Base-by-base conservation (phyloP, 2,113 vertebrate genomes). In the Protomyctophum bolini region DNA sequence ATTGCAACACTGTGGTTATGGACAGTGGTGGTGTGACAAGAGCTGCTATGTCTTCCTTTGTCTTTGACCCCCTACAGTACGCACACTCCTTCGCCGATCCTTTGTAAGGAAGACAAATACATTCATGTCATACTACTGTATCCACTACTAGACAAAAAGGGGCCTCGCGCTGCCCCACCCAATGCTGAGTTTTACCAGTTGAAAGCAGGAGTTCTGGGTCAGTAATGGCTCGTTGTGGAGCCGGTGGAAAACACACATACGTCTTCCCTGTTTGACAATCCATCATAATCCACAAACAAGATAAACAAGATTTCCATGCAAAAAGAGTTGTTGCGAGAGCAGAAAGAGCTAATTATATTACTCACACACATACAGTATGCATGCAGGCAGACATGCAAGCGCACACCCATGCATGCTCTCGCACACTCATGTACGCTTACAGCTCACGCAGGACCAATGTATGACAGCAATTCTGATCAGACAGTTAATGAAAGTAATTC, bases 141-240 rank as follows among this genome's bases (percentile, higher is more conserved):
- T 77, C 74, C 29, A 55, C 33, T 14, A 55, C 33, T 14, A 74
- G 50, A 84, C 70, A 73, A 73, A 82, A 70, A 41, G 33, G 33
- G 64, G 50, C 4, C 67, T 79, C 48, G 52, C 28, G 55, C 66
- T 28, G 10, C 28, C 66, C 58, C 75, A 68, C 76, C 57, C 74
- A 73, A 33, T 81, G 5, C 87, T 81, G 54, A 11, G 73, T 79
- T 83, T 79, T 79, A 73, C 81, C 68, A 77, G 83, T 82, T 82
- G 77, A 79, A 82, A 85, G 81, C 71, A 76, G 66, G 81, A 86
- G 81, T 86, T 82, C 76, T 70, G 79, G 87, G 77, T 86, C 83
- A 79, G 50, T 72, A 63, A 59, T 28, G 48, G 9, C 46, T 59
- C 15, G 29, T 14, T 21, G 58, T 54, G 28, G 57, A 59, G 56